These are phyloP conservation scores for Premnoplex brunnescens DNA, from an alignment of 2,797 vertebrate genomes.

Conservation along the genomic window DNA sequence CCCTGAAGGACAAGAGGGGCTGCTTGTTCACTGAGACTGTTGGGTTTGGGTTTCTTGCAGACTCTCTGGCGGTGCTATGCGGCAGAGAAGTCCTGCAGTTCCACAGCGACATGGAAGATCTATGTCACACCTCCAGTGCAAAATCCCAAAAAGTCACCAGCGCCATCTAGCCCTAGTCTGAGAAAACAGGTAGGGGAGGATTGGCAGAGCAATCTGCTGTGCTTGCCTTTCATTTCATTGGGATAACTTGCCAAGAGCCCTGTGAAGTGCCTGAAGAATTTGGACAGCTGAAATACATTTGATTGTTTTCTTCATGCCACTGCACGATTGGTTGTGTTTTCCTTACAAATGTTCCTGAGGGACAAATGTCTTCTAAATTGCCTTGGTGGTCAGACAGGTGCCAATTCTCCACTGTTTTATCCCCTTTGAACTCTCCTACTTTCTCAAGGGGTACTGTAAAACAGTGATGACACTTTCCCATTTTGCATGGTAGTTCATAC, in stretches of 20 bases:
- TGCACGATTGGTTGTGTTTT: neutral
- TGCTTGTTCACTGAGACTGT: neutral
- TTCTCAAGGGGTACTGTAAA: neutral
- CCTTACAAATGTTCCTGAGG: neutral
- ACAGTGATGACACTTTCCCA: neutral
- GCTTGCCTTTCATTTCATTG: neutral
- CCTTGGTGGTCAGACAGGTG: neutral
- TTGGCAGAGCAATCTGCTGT: neutral
- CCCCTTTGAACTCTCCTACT: neutral
- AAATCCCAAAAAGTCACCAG: conserved; percentile 66
- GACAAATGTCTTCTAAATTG: neutral
- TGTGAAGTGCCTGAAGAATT: accelerated
- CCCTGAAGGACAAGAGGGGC: neutral
- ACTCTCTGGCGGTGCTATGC: conserved; percentile 91
- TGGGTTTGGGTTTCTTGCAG: conserved; percentile 58
- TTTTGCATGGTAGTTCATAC: neutral
- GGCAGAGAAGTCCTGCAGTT: conserved; percentile 83
- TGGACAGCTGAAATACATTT: neutral
- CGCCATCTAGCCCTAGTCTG: conserved; percentile 76
- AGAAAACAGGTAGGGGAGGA: conserved; percentile 77
- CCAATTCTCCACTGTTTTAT: neutral
- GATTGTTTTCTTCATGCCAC: neutral
- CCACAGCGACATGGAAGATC: conserved; percentile 87
- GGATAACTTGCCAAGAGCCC: neutral
- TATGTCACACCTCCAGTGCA: conserved; percentile 78